These are phyloP conservation scores for Sussaba pulchella DNA, from an alignment of 2,888 invertebrate species.

Conservation along the genomic window DNA sequence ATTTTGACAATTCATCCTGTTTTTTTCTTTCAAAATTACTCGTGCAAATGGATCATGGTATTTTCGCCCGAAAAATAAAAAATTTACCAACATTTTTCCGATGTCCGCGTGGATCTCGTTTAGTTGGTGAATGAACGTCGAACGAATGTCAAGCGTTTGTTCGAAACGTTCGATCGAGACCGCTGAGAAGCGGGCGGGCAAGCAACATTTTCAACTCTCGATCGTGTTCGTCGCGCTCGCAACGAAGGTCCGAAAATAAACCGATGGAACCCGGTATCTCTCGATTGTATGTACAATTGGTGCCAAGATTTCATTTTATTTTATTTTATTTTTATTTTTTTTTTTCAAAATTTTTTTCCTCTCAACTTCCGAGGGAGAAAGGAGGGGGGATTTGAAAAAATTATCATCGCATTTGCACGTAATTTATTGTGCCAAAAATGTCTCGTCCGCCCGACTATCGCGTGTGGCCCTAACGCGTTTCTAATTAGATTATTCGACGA, in stretches of 20 bases:
- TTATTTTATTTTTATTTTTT: too few relatives aligned
- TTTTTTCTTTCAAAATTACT: too few relatives aligned
- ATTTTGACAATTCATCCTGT: not conserved
- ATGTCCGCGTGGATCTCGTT: not conserved
- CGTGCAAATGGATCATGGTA: too few relatives aligned
- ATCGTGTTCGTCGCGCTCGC: slow-evolving; percentile 48
- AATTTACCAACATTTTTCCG: not conserved
- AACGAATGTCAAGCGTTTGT: too few relatives aligned
- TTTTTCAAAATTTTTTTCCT: slow-evolving; percentile 40
- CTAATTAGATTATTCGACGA: slow-evolving; percentile 42
- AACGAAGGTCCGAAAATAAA: slow-evolving; percentile 67
- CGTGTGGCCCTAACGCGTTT: slow-evolving; percentile 45
- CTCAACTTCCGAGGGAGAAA: not conserved
- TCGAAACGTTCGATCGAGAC: slow-evolving; percentile 22
- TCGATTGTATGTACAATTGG: slow-evolving; percentile 75
- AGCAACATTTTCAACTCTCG: slow-evolving; percentile 11
- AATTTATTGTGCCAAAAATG: slow-evolving; percentile 62
- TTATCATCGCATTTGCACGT: slow-evolving; percentile 37
- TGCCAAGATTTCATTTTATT: slow-evolving; percentile 72
- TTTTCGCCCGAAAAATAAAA: not conserved
- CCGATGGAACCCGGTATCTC: slow-evolving; percentile 67
- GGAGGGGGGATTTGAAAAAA: not conserved
- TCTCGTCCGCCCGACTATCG: slow-evolving; percentile 25
- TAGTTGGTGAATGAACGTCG: too few relatives aligned
- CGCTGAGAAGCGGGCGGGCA: not conserved